Evolutionary conservation across 2,888 invertebrate genomes (phyloP).

Genomic region (Cosmia pyralina): DNA sequence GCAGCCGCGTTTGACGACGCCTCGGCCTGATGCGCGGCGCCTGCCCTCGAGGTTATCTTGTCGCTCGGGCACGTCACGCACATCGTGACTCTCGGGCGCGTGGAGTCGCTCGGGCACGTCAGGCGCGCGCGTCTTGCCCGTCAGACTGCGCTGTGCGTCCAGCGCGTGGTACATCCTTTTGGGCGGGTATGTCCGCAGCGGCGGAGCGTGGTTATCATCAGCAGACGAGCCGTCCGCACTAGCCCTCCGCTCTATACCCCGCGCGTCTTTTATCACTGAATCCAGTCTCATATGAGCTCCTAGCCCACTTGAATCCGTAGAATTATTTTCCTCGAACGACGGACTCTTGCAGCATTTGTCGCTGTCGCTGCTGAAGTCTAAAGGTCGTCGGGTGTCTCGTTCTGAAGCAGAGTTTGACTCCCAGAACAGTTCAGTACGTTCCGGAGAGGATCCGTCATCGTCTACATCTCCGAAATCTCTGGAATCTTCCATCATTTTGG

Average conservation of each 20-base stretch:
- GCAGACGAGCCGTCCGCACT: constrained; percentile 80
- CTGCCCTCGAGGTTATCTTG: constrained; percentile 59
- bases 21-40: constrained; percentile 86
- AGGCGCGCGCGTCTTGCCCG: constrained; percentile 68
- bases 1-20: constrained; percentile 91
- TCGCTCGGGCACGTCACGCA: constrained; percentile 7
- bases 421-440: constrained; percentile 86
- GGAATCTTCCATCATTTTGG: constrained; percentile 82
- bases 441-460: constrained; percentile 82
- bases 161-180: constrained; percentile 71
- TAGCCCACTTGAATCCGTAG: constrained; percentile 83
- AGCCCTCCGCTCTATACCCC: constrained; percentile 75
- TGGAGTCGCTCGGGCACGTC: constrained; percentile 52
- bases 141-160: constrained; percentile 81
- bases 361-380: constrained; percentile 87
- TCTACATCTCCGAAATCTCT: constrained; percentile 79
- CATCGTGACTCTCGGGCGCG: constrained; percentile 3
- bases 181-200: constrained; percentile 83
- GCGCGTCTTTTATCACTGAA: constrained; percentile 86
- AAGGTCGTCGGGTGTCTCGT: constrained; percentile 77
- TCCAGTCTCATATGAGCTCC: constrained; percentile 84
- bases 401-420: constrained; percentile 84
- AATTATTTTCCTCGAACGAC: constrained; percentile 84
- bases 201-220: constrained; percentile 78
- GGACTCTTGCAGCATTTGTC: constrained; percentile 88